phyloP scores from a whole-genome alignment of 53 echinoderm and acorn worm genomes.

The Mesocentrotus franciscanus region DNA sequence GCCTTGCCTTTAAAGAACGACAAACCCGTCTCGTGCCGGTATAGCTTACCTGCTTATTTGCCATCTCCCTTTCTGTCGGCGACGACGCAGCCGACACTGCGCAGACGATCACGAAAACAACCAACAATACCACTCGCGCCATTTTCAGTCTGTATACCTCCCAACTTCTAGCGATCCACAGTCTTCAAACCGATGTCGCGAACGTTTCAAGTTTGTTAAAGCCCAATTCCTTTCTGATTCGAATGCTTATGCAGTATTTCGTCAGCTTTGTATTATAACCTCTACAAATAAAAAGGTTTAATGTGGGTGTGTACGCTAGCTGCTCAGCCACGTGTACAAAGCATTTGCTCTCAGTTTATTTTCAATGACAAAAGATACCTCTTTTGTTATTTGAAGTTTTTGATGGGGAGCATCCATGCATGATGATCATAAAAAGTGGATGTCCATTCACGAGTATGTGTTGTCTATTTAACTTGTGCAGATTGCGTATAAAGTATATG shows the following conservation, averaged over 20 bases:
- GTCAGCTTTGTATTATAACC: not conserved
- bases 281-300: not conserved
- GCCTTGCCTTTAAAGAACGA: not conserved
- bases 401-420: not conserved
- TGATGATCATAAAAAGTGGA: not conserved
- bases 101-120: not conserved
- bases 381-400: not conserved
- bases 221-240: not conserved
- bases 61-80: not conserved
- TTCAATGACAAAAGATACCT: not conserved
- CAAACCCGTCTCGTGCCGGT: not conserved
- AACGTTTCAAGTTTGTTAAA: not conserved
- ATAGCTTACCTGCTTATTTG: not conserved
- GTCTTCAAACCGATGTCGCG: not conserved
- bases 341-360: not conserved
- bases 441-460: not conserved
- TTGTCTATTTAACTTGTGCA: too few species aligned
- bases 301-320: not conserved
- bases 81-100: not conserved
- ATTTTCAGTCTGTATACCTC: not conserved
- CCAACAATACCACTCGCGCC: not conserved
- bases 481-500: too few species aligned
- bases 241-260: not conserved
- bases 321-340: not conserved
- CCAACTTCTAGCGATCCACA: not conserved